A percentile compares a stretch with the other conserved stretches of the same genome.
Evolutionary conservation across 2,797 vertebrate genomes (phyloP).

Genomic region (Melanogrammus aeglefinus): DNA sequence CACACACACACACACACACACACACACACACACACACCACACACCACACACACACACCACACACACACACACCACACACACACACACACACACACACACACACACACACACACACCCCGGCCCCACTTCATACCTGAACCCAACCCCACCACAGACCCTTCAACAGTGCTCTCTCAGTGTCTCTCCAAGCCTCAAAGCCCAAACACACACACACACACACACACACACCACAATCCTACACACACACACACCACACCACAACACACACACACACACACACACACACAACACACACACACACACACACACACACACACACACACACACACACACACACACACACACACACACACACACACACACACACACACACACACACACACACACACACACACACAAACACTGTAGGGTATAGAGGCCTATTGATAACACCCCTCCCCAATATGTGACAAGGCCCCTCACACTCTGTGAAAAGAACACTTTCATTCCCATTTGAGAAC

Average conservation of each 20-base stretch:
- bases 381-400: constrained; percentile 17
- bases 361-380: neutral
- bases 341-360: neutral
- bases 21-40: neutral
- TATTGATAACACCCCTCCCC: constrained; percentile 50
- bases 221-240: constrained; percentile 16
- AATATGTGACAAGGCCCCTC: constrained; percentile 27
- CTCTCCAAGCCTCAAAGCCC: constrained; percentile 12
- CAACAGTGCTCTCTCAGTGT: constrained; percentile 39
- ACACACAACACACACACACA: constrained; percentile 13
- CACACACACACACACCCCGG: neutral
- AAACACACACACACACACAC: constrained; percentile 12
- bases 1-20: neutral
- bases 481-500: constrained; percentile 55
- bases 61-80: neutral
- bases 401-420: constrained; percentile 46
- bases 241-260: constrained; percentile 12
- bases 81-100: too few relatives aligned
- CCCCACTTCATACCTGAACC: constrained; percentile 18
- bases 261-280: constrained; percentile 2
- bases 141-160: constrained; percentile 21
- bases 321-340: neutral
- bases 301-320: neutral
- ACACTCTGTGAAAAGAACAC: constrained; percentile 58
- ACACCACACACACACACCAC: too few relatives aligned